phyloP scores from a whole-genome alignment of 2,797 vertebrate genomes.

The Apogon talboti region DNA sequence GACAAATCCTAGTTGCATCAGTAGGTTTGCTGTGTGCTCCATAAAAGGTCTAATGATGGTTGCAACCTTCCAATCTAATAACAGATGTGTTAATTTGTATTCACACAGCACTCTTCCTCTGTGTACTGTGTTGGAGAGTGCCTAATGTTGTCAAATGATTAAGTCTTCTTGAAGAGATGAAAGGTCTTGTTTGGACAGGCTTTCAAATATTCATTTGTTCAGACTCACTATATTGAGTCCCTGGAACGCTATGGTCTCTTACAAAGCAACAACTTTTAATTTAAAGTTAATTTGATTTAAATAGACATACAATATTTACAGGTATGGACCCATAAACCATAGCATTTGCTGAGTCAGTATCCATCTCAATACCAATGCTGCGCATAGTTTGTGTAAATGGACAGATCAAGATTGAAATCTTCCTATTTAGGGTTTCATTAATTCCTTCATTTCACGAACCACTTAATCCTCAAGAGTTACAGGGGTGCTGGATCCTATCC shows the following conservation, averaged over 20 bases:
- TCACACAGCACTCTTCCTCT: constrained; percentile 49
- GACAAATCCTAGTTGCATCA: constrained; percentile 31
- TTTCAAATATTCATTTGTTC: constrained; percentile 63
- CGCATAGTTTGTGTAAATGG: constrained; percentile 9
- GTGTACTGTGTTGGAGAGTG: constrained; percentile 61
- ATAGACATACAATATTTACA: constrained; percentile 17
- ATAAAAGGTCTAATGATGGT: constrained; percentile 50
- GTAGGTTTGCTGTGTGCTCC: constrained; percentile 24
- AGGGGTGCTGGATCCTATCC: too few species aligned
- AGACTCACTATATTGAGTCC: constrained; percentile 30
- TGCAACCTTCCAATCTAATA: constrained; percentile 41
- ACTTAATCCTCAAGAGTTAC: too few species aligned
- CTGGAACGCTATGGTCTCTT: constrained; percentile 37
- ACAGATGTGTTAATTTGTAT: constrained; percentile 71
- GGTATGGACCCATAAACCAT: constrained; percentile 15
- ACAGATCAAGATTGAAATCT: constrained; percentile 1
- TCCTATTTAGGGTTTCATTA: background rate
- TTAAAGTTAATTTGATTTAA: constrained; percentile 13
- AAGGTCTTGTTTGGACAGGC: constrained; percentile 65
- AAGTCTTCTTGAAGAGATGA: constrained; percentile 69
- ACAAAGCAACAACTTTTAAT: constrained; percentile 36
- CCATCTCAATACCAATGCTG: background rate
- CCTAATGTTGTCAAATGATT: constrained; percentile 73
- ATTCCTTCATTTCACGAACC: too few species aligned
- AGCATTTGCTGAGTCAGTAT: background rate